These are phyloP conservation scores for Forbesichthys agassizii DNA, from an alignment of 2,113 vertebrate species.

Conservation along the genomic window DNA sequence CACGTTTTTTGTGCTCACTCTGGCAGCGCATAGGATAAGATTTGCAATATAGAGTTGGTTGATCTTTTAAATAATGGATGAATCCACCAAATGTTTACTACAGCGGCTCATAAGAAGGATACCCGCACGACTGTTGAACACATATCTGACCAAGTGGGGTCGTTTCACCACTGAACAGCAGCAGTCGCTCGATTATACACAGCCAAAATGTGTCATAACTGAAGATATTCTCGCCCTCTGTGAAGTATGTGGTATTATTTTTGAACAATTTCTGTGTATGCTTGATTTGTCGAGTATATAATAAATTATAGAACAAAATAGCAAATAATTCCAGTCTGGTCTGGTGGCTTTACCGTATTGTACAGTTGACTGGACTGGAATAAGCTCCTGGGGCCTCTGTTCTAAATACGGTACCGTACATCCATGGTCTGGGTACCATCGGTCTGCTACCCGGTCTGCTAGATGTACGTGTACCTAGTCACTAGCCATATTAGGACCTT, in stretches of 20 bases:
- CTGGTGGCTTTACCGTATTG: too few species aligned
- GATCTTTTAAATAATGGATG: conserved; percentile 74
- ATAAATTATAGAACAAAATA: too few species aligned
- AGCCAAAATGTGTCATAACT: conserved; percentile 74
- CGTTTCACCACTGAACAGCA: conserved; percentile 77
- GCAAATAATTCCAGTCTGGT: too few species aligned
- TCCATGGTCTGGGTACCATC: too few species aligned
- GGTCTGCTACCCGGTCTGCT: too few species aligned
- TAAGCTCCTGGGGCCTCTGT: too few species aligned
- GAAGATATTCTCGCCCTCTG: conserved; percentile 75
- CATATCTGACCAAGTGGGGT: conserved; percentile 79
- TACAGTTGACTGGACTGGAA: too few species aligned
- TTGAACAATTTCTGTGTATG: neutral
- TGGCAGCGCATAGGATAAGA: too few species aligned
- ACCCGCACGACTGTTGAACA: conserved; percentile 64
- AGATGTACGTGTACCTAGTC: too few species aligned
- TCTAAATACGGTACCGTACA: too few species aligned
- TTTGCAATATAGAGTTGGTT: neutral
- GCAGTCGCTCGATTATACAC: conserved; percentile 69
- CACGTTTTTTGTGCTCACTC: neutral
- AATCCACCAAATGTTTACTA: conserved; percentile 68
- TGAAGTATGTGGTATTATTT: conserved; percentile 69
- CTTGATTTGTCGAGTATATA: too few species aligned
- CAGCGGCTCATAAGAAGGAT: conserved; percentile 80
- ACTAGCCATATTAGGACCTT: too few species aligned